Base-by-base conservation (phyloP, 2,888 invertebrate species). In the Cosmopolites sordidus region DNA sequence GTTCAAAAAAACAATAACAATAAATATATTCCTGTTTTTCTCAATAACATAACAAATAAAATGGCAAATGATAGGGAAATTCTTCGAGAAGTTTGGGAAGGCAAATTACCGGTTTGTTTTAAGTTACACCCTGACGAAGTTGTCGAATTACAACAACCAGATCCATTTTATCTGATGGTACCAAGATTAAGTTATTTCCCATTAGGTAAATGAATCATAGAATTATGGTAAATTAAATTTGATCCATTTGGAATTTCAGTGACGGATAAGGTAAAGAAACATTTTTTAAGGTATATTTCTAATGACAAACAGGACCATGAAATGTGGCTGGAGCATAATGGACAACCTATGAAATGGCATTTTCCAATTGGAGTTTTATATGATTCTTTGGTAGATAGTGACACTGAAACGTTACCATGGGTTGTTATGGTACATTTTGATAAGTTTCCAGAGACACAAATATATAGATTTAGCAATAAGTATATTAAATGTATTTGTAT, bases 61-160 rank as follows among this genome's bases (percentile, higher is more conserved):
- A 95, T 95, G 95, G 92, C 93, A 59, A 92, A 93, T 69, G 98
- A 99, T 74, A 82, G 95, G 66, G 94, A 98, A 81, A 87, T 97
- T 53, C 76, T 96, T 50, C 81, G 96, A 53, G 93, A 94, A 77
- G 85, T 96, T 64, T 98, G 97, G 97, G 93, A 95, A 66, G 94
- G 94, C 16, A 89, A 91, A 74, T 79, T 99, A 43, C 96, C 98
- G 0, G 84, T 97, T 50, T 92, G 93, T 75, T 97, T 99, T 73
- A 85, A 86, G 65, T 77, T 98, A 44, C 84, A 92, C 66, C 81
- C 87, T 27, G 91, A 94, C 66, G 96, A 98, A 79, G 86, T 92
- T 17, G 84, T 83, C 71, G 89, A 90, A 66, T 79, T 93, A 40
- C 91, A 92, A 69, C 87, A 89, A 63, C 95, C 96, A 8, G 95